A percentile compares a stretch with the other conserved stretches of the same genome.
phyloP scores from a whole-genome alignment of 1,140 invertebrate species.

The Caenorhabditis brenneri region DNA sequence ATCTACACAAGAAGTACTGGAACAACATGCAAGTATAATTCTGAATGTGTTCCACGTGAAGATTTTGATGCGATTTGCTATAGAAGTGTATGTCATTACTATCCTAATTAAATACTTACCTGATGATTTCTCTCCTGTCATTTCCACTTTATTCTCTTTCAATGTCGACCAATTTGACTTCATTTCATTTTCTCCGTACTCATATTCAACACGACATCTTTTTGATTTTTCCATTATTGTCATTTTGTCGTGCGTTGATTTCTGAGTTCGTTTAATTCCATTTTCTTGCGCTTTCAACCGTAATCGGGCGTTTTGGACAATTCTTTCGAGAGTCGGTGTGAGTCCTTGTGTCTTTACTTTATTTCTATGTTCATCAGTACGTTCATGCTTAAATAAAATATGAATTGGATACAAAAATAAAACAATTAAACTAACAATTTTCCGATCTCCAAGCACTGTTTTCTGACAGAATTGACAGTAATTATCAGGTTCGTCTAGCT shows the following conservation, averaged over 20 bases:
- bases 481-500: not conserved
- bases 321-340: not conserved
- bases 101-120: constrained; percentile 3
- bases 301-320: not conserved
- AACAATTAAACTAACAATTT: not conserved
- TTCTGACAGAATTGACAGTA: constrained; percentile 16
- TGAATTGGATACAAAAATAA: not conserved
- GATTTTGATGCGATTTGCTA: constrained; percentile 7
- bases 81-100: not conserved
- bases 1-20: not conserved
- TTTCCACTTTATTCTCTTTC: not conserved
- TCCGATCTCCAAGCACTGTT: not conserved
- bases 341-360: not conserved
- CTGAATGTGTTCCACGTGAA: not conserved
- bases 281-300: not conserved
- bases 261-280: not conserved
- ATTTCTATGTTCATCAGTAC: constrained; percentile 7
- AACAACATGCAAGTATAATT: not conserved
- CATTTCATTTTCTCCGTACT: constrained; percentile 11
- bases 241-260: not conserved
- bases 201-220: not conserved
- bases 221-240: not conserved
- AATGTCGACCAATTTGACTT: not conserved
- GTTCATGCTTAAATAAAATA: not conserved
- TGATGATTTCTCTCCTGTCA: not conserved